These are phyloP conservation scores for Erebia ligea DNA, from an alignment of 2,888 invertebrate species.

Conservation along the genomic window DNA sequence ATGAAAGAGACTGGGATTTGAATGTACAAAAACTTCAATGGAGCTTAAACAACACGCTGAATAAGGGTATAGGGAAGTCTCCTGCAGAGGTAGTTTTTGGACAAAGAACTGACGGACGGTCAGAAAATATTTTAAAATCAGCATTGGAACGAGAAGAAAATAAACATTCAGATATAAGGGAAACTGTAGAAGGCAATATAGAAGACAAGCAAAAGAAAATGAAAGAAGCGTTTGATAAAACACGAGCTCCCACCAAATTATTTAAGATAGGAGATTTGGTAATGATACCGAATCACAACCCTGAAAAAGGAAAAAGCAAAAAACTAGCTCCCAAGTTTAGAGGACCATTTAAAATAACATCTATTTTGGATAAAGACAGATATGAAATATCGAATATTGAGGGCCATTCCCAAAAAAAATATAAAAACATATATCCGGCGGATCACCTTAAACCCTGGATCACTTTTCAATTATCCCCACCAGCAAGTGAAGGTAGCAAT, in stretches of 20 bases:
- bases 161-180: neutral
- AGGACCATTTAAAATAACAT: slow-evolving; percentile 34
- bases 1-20: neutral
- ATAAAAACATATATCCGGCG: slow-evolving; percentile 27
- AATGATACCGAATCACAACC: slow-evolving; percentile 35
- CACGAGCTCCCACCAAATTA: slow-evolving; percentile 20
- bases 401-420: slow-evolving; percentile 15
- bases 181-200: slow-evolving; percentile 16
- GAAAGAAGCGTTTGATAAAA: slow-evolving; percentile 28
- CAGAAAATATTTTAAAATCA: slow-evolving; percentile 5
- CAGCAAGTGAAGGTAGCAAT: slow-evolving; percentile 4
- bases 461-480: slow-evolving; percentile 9
- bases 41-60: slow-evolving; percentile 9
- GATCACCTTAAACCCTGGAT: slow-evolving; percentile 29
- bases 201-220: slow-evolving; percentile 10
- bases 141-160: neutral
- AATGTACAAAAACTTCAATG: slow-evolving; percentile 15
- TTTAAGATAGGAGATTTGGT: slow-evolving; percentile 36
- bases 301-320: slow-evolving; percentile 37
- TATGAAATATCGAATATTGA: slow-evolving; percentile 39
- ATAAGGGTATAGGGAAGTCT: neutral
- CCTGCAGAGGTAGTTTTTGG: slow-evolving; percentile 12
- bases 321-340: slow-evolving; percentile 35
- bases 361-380: slow-evolving; percentile 37
- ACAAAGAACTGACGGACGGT: neutral